phyloP scores from a whole-genome alignment of 2,888 invertebrate genomes.

The Tetanocera ferruginea region DNA sequence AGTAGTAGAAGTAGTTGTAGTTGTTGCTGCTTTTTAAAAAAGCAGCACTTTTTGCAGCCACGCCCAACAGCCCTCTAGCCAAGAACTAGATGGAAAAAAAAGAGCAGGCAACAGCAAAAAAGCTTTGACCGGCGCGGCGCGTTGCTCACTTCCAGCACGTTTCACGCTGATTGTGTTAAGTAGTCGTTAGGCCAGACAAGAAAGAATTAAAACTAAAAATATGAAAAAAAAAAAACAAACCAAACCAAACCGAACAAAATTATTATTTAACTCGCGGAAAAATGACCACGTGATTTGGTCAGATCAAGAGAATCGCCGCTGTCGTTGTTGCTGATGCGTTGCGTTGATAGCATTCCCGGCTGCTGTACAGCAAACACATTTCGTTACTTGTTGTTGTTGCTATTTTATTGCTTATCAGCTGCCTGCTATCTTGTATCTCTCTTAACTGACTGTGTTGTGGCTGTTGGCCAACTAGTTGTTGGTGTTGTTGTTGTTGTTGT shows the following conservation, averaged over 20 bases:
- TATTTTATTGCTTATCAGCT: slow-evolving; percentile 1
- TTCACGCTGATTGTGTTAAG: slow-evolving; percentile 34
- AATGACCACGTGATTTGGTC: slow-evolving; percentile 40
- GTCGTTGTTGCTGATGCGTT: slow-evolving; percentile 15
- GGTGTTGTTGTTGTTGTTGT: too few relatives aligned
- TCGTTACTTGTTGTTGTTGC: neutral
- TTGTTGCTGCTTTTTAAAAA: neutral
- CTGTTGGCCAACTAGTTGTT: neutral
- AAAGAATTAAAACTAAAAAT: neutral
- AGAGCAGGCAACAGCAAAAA: neutral
- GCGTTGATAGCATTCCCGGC: slow-evolving; percentile 28
- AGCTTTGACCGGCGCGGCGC: neutral
- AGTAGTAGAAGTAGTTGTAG: too few relatives aligned
- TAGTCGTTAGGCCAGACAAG: slow-evolving; percentile 22
- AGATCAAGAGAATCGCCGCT: slow-evolving; percentile 33
- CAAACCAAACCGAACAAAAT: slow-evolving; percentile 1
- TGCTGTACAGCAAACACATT: slow-evolving; percentile 22
- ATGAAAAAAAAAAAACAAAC: neutral
- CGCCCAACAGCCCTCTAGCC: neutral
- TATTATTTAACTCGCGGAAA: slow-evolving; percentile 40
- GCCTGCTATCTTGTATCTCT: slow-evolving; percentile 18
- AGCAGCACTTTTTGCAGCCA: neutral
- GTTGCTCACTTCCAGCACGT: slow-evolving; percentile 15
- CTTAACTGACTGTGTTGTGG: neutral
- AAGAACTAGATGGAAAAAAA: neutral